These are phyloP conservation scores for Tachyglossus aculeatus DNA, from an alignment of 2,797 vertebrate genomes.

Conservation along the genomic window DNA sequence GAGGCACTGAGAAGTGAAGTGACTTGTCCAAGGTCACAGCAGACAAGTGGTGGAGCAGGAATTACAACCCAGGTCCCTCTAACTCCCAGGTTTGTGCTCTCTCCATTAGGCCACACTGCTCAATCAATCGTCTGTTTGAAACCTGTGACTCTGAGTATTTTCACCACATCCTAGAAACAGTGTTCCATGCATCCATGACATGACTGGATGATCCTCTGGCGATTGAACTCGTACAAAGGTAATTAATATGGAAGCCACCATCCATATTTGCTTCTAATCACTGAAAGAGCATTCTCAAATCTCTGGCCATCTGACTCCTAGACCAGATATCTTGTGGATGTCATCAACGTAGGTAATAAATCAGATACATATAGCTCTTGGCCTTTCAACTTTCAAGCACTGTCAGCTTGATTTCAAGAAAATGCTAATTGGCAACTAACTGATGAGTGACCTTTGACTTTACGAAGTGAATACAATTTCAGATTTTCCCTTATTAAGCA, in stretches of 20 bases:
- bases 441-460: neutral
- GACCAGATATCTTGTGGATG: neutral
- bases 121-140: too few relatives aligned
- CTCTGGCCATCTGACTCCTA: neutral
- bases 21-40: too few relatives aligned
- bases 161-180: neutral
- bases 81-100: too few relatives aligned
- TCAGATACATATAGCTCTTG: slow-evolving; percentile 1
- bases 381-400: neutral
- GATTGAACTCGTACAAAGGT: neutral
- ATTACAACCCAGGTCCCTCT: too few relatives aligned
- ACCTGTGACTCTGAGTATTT: too few relatives aligned
- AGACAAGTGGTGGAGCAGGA: too few relatives aligned
- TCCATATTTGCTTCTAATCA: neutral
- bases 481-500: neutral
- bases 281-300: neutral
- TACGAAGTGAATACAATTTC: neutral
- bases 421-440: neutral
- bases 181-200: slow-evolving; percentile 4
- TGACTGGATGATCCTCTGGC: neutral
- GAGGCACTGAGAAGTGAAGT: too few relatives aligned
- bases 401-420: neutral
- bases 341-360: neutral
- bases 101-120: too few relatives aligned
- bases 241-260: neutral